Percentiles rank a stretch among this genome's conserved stretches.
Conservation (phyloP, 2,113 vertebrate genomes). For the Mesembrinibis cayennensis region DNA sequence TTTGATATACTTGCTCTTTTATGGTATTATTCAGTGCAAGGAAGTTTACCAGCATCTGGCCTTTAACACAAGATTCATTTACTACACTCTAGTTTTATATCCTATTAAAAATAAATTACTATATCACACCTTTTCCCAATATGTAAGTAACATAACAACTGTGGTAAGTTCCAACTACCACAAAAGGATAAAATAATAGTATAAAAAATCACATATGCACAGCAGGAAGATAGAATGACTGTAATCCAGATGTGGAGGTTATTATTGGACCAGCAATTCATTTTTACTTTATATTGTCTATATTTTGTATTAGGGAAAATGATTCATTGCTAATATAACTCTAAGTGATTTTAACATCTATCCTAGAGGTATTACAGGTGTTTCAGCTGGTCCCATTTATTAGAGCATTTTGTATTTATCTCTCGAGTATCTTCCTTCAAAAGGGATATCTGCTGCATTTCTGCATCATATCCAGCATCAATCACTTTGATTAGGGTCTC, state of each 20-base stretch:
- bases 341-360: slow-evolving; percentile 64
- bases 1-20: background rate
- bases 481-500: slow-evolving; percentile 82
- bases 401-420: slow-evolving; percentile 65
- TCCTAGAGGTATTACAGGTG: slow-evolving; percentile 53
- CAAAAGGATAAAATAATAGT: background rate
- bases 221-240: background rate
- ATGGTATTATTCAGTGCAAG: background rate
- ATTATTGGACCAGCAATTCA: background rate
- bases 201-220: background rate
- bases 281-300: background rate
- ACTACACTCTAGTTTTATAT: background rate
- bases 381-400: slow-evolving; percentile 62
- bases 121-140: background rate
- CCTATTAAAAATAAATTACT: background rate
- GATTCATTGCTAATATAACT: slow-evolving; percentile 39
- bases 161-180: background rate
- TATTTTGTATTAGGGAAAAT: slow-evolving; percentile 38
- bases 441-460: slow-evolving; percentile 68
- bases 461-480: slow-evolving; percentile 72
- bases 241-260: background rate
- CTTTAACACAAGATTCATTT: background rate
- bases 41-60: background rate
- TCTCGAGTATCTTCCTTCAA: slow-evolving; percentile 47
- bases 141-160: background rate